A percentile compares a stretch with the other conserved stretches of the same genome.
phyloP scores from a whole-genome alignment of 1,140 invertebrate species.

The Drosophila pandora region DNA sequence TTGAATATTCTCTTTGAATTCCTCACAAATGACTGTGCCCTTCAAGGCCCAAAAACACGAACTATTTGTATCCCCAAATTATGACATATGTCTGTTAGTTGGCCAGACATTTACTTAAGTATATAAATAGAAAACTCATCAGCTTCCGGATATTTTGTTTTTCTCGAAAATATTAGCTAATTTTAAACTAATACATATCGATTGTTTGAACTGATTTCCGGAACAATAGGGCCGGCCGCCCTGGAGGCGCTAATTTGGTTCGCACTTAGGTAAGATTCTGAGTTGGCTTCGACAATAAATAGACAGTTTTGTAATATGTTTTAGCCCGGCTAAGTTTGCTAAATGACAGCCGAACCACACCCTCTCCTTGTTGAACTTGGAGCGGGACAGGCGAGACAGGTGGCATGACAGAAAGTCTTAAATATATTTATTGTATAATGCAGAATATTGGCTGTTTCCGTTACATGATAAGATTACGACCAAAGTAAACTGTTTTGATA shows the following conservation, averaged over 20 bases:
- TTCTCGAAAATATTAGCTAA: slow-evolving; percentile 23
- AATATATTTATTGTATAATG: slow-evolving; percentile 17
- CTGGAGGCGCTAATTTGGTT: slow-evolving; percentile 34
- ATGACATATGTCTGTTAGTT: not conserved
- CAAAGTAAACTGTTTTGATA: slow-evolving; percentile 28
- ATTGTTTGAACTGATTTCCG: slow-evolving; percentile 40
- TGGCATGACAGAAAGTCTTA: slow-evolving; percentile 38
- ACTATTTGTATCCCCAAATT: not conserved
- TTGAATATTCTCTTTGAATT: not conserved
- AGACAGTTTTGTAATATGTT: slow-evolving; percentile 37
- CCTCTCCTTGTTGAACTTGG: slow-evolving; percentile 1
- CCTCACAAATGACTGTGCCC: not conserved
- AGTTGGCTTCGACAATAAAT: slow-evolving; percentile 10
- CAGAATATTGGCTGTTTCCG: slow-evolving; percentile 40
- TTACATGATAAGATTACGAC: slow-evolving; percentile 62
- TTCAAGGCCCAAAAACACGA: not conserved
- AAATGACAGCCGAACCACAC: slow-evolving; percentile 43
- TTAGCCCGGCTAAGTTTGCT: slow-evolving; percentile 42
- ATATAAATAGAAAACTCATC: not conserved
- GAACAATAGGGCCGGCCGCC: slow-evolving; percentile 3
- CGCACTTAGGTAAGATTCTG: slow-evolving; percentile 23
- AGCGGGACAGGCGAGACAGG: slow-evolving; percentile 21
- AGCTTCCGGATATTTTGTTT: slow-evolving; percentile 24
- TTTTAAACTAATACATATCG: slow-evolving; percentile 14
- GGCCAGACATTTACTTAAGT: not conserved